Base-by-base conservation (phyloP, 2,797 vertebrate genomes). In the Octomys mimax region DNA sequence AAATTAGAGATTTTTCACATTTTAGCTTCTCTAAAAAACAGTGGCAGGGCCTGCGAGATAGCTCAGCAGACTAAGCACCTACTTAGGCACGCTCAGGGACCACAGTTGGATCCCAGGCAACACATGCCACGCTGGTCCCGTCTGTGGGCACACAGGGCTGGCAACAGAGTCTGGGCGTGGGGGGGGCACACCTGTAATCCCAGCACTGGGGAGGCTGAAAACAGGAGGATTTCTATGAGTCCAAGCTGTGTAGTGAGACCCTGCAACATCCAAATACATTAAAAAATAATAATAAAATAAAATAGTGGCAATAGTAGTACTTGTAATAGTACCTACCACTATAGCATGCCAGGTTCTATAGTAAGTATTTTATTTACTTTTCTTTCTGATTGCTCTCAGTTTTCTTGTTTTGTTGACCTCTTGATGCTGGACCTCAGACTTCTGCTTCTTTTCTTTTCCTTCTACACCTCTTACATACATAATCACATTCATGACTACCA, bases 331-430 rank as follows among this genome's bases (percentile, higher is more conserved):
- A 59, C 24, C 54, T 68, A 71, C 31, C 22, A 49, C 49, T 64
- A 59, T 8, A 59, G 31, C 21, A 3, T 52, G 11, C 36, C 77
- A 89, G 28, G 36, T 33, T 84, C 42, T 39, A 59, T 26, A 13
- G 13, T 78, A 68, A 46, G 49, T 33, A 36, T 59, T 87, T 64
- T 26, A 57, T 52, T 88, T 62, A 42, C 28, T 24, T 57, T 31
- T 57, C 18, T 28, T 18, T 39, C 31, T 52, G 22, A 75, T 42
- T 78, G 42, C 8, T 73, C 75, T 89, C 33, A 57, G 21, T 39
- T 95, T 85, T 71, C n/a, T 96, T 71, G 28, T 82, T 68, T 68
- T 86, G 28, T 46, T 87, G 64, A 87, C 21, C 66, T 83, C 70
- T 70, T 85, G 57, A 42, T 49, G n/a, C 46, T 62, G 12, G 14